These are phyloP conservation scores for Jaculus jaculus DNA, from an alignment of 2,113 vertebrate species.

Conservation along the genomic window DNA sequence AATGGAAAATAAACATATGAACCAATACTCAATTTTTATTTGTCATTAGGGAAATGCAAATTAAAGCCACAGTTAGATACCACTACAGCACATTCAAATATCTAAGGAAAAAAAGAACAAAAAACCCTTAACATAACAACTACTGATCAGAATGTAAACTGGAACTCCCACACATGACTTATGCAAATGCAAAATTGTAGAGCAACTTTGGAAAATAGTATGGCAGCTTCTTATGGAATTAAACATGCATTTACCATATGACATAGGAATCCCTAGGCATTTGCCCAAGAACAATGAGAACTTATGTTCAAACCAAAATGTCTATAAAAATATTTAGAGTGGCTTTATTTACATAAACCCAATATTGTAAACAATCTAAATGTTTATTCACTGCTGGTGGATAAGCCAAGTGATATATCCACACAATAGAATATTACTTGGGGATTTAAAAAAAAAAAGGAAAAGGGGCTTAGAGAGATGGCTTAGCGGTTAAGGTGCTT, in stretches of 20 bases:
- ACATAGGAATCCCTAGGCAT: background rate
- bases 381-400: background rate
- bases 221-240: background rate
- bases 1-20: background rate
- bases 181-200: background rate
- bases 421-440: background rate
- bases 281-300: slow-evolving; percentile 31
- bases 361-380: slow-evolving; percentile 1
- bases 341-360: background rate
- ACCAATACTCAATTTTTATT: background rate
- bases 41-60: slow-evolving; percentile 34
- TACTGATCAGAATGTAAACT: background rate
- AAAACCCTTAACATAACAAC: background rate
- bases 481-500: too few species aligned
- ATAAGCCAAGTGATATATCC: background rate
- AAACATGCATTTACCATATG: background rate
- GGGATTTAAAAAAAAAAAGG: background rate
- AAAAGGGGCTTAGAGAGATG: too few species aligned
- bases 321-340: slow-evolving; percentile 39
- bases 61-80: background rate
- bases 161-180: background rate
- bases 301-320: background rate
- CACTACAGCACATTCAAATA: background rate
- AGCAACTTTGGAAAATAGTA: background rate
- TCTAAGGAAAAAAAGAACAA: background rate